A percentile compares a stretch with the other conserved stretches of the same genome.
These are phyloP conservation scores for Rana temporaria DNA, from an alignment of 2,113 vertebrate genomes.

Conservation along the genomic window DNA sequence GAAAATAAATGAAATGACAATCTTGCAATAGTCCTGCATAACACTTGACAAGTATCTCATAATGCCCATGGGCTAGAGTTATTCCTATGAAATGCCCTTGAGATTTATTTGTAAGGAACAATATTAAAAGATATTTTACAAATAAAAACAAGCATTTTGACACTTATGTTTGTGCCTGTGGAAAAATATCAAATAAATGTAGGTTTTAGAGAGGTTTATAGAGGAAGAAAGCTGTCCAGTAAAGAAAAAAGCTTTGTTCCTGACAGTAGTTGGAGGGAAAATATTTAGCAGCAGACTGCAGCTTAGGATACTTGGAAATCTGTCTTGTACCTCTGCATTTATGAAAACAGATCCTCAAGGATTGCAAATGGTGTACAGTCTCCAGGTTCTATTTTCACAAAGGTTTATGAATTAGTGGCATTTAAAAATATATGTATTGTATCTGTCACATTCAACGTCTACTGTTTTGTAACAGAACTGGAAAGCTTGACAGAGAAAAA, in stretches of 20 bases:
- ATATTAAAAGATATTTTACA: not conserved
- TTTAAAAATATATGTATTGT: too few species aligned
- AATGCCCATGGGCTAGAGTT: conserved; percentile 7
- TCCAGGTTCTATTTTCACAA: too few species aligned
- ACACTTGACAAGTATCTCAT: not conserved
- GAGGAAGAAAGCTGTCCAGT: not conserved
- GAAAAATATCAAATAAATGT: not conserved
- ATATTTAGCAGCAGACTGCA: not conserved
- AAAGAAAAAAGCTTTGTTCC: not conserved
- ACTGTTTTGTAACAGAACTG: too few species aligned
- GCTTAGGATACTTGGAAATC: not conserved
- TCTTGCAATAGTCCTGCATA: not conserved
- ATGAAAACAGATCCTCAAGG: not conserved
- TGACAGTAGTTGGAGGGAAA: not conserved
- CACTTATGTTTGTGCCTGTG: conserved; percentile 24
- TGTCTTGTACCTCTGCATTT: not conserved
- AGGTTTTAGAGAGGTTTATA: not conserved
- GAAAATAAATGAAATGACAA: not conserved
- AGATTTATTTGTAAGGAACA: not conserved
- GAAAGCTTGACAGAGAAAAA: too few species aligned
- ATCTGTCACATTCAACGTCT: too few species aligned
- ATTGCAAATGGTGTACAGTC: too few species aligned
- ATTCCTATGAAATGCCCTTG: conserved; percentile 5
- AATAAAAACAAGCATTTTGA: not conserved
- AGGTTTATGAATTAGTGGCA: too few species aligned